Evolutionary conservation across 2,888 invertebrate species (phyloP).

Genomic region (Drosophila meridiana): DNA sequence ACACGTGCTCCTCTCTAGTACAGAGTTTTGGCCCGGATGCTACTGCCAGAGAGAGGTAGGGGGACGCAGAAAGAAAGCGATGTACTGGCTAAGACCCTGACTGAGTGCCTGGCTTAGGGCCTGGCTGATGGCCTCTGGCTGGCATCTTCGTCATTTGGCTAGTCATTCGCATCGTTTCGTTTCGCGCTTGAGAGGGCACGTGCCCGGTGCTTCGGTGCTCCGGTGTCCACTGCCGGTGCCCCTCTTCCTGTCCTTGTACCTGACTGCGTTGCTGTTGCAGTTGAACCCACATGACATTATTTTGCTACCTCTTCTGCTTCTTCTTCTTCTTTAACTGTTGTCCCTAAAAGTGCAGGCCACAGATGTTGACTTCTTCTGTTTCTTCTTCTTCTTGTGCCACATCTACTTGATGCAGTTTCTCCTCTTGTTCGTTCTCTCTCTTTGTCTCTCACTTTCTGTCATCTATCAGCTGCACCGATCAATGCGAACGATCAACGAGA

Average conservation of each 20-base stretch:
- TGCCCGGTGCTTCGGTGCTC: constrained; percentile 40
- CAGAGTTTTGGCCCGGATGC: neutral
- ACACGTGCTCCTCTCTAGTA: neutral
- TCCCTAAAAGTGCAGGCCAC: constrained; percentile 18
- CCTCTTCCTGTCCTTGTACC: constrained; percentile 3
- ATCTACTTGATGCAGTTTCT: constrained; percentile 27
- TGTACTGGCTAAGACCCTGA: neutral
- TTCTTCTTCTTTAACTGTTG: constrained; percentile 19
- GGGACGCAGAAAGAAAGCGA: neutral
- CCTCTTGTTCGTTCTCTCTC: neutral
- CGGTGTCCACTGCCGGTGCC: neutral
- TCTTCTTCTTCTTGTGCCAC: neutral
- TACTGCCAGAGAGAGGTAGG: neutral
- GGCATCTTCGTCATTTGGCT: constrained; percentile 49
- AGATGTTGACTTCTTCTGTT: constrained; percentile 3
- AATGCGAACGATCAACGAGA: constrained; percentile 21
- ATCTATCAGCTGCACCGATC: constrained; percentile 18
- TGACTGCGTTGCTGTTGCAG: constrained; percentile 7
- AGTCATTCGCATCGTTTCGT: constrained; percentile 47
- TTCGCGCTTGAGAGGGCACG: constrained; percentile 81
- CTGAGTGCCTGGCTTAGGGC: constrained; percentile 1
- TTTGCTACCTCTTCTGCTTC: neutral
- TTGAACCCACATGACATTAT: constrained; percentile 78
- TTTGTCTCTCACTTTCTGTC: neutral
- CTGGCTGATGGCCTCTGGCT: constrained; percentile 1